phyloP scores from a whole-genome alignment of 2,113 vertebrate genomes.

The Alligator sinensis region DNA sequence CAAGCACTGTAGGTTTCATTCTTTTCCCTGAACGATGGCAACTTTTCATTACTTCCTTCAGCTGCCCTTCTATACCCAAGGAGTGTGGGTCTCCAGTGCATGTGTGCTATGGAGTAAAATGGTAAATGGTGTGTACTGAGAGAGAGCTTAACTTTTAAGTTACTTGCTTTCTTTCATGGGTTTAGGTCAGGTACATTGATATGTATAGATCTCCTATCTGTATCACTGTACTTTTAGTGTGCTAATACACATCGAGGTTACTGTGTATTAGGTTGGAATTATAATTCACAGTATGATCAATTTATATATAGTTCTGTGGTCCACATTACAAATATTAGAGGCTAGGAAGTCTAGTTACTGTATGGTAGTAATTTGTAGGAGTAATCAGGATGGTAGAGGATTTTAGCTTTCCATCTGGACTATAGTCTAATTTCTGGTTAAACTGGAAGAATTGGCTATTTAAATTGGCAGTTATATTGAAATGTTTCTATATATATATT shows the following conservation, averaged over 20 bases:
- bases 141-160: background rate
- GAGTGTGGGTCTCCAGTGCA: background rate
- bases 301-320: background rate
- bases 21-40: background rate
- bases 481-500: slow-evolving; percentile 26
- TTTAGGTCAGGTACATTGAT: background rate
- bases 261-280: background rate
- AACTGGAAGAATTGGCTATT: background rate
- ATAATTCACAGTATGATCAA: background rate
- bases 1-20: background rate
- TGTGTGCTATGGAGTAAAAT: background rate
- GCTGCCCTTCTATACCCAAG: background rate
- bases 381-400: slow-evolving; percentile 52
- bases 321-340: background rate
- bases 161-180: background rate
- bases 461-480: background rate
- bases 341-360: slow-evolving; percentile 1
- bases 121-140: background rate
- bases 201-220: background rate
- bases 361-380: slow-evolving; percentile 32
- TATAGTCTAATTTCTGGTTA: slow-evolving; percentile 36
- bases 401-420: slow-evolving; percentile 45
- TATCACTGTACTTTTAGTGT: background rate
- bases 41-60: background rate
- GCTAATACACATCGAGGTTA: background rate